Conservation (phyloP, 2,888 invertebrate genomes). For the Parnassius glacialis region DNA sequence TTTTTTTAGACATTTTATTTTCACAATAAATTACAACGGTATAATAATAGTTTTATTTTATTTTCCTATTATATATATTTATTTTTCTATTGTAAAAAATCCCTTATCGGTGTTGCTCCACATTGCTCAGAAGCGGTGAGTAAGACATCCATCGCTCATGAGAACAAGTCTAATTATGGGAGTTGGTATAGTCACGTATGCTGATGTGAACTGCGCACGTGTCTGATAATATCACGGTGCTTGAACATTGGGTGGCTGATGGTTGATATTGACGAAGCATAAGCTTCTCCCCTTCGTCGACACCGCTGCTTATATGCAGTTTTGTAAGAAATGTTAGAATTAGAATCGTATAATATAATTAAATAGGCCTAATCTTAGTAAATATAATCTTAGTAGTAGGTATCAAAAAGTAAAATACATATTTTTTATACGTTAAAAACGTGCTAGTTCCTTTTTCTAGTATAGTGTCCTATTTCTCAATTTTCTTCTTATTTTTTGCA, state of each 20-base stretch:
- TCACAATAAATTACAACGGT: not conserved
- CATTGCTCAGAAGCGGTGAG: conserved; percentile 25
- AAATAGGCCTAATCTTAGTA: too few relatives aligned
- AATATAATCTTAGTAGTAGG: too few relatives aligned
- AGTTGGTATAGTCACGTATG: conserved; percentile 66
- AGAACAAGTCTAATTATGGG: conserved; percentile 73
- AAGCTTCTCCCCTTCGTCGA: conserved; percentile 3
- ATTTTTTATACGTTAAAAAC: too few relatives aligned
- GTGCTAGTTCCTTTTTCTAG: too few relatives aligned
- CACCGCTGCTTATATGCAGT: not conserved
- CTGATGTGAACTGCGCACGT: conserved; percentile 47
- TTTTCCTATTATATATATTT: not conserved
- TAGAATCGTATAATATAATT: not conserved
- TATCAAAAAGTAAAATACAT: too few relatives aligned
- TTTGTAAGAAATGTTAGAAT: not conserved
- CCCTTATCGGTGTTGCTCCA: conserved; percentile 24
- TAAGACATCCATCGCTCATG: conserved; percentile 47
- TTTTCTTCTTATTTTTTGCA: too few relatives aligned
- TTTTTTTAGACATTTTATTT: too few relatives aligned
- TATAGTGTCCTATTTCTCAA: too few relatives aligned
- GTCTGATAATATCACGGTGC: conserved; percentile 55
- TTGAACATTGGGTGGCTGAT: conserved; percentile 47
- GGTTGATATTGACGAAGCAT: conserved; percentile 32
- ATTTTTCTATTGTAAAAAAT: not conserved
- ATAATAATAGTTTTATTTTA: not conserved